A percentile compares a stretch with the other conserved stretches of the same genome.
Conservation (phyloP, 2,888 invertebrate species). For the Hypercompe scribonia region DNA sequence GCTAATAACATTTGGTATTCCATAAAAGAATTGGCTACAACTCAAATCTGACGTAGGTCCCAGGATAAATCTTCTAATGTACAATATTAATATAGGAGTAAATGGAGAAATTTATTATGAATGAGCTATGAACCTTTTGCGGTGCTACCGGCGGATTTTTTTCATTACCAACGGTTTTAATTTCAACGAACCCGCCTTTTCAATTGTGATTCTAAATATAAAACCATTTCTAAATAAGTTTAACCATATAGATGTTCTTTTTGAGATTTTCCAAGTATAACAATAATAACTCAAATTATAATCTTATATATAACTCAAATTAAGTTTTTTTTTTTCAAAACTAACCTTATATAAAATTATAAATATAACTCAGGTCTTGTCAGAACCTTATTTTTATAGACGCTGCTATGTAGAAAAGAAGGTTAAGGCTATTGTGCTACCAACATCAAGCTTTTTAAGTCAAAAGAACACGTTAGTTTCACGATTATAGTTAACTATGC, state of each 20-base stretch:
- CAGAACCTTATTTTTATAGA: too few species aligned
- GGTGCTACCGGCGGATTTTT: slow-evolving; percentile 42
- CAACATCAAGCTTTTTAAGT: neutral
- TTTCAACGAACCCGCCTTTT: slow-evolving; percentile 35
- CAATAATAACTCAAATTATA: too few species aligned
- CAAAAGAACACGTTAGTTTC: neutral
- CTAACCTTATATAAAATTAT: too few species aligned
- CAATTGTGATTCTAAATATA: slow-evolving; percentile 36
- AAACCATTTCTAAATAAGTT: slow-evolving; percentile 36
- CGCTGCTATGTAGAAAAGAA: neutral
- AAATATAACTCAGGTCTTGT: neutral
- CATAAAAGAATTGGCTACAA: slow-evolving; percentile 44
- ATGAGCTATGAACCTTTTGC: slow-evolving; percentile 48
- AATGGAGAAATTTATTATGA: slow-evolving; percentile 52
- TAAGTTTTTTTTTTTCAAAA: too few species aligned
- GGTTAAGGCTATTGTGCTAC: neutral
- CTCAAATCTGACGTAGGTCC: slow-evolving; percentile 49
- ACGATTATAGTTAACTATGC: neutral
- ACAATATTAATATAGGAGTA: slow-evolving; percentile 50
- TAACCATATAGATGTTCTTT: slow-evolving; percentile 10
- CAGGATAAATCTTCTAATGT: slow-evolving; percentile 50
- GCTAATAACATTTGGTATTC: slow-evolving; percentile 38
- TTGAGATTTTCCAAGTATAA: neutral
- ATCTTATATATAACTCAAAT: too few species aligned
- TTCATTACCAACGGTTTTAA: slow-evolving; percentile 41